Evolutionary conservation across 2,888 invertebrate genomes (phyloP), one percentile per base, ranked within the genome.

Genomic region (Coleophora flavipennella): DNA sequence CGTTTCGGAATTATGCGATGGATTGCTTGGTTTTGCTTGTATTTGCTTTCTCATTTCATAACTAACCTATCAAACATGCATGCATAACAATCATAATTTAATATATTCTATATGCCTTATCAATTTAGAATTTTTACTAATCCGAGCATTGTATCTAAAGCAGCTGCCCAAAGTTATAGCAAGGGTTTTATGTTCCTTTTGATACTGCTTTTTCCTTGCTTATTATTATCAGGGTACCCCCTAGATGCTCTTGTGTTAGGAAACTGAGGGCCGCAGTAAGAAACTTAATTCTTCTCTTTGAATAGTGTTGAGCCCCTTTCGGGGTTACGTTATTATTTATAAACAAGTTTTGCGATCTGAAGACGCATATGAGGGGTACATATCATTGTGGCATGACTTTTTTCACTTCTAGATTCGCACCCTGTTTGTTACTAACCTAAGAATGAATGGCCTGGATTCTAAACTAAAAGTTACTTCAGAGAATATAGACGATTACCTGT

Each of bases 171-270:
- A 62, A 62, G 67, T 67, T 54, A 68, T 61, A 61, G 72, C 64
- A 72, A 78, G 81, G 78, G 78, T 76, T 78, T 75, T 66, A 62
- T 63, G 65, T 62, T 72, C 60, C 74, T 76, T 75, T 78, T 69
- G 62, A 72, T 61, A 65, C 67, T 53, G 68, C 66, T 67, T 71
- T 73, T 66, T 71, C 61, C 61, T 65, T 62, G 58, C 69, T 74
- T 80, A 73, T 80, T 79, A 76, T 77, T 75, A 70, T 62, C 60
- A 58, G 50, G 63, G 62, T 59, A 73, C 80, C 81, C 81, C 79
- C 79, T 71, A 67, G 72, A 56, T 52, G 58, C 52, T 54, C 61
- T 62, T 62, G 66, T 65, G 59, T 65, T 68, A 53, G 48, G 57
- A 68, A 59, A 59, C 59, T 57, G 62, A 67, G 77, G 72, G 68